Base-by-base conservation (phyloP, 2,113 vertebrate genomes). In the Sinosuthora webbiana region DNA sequence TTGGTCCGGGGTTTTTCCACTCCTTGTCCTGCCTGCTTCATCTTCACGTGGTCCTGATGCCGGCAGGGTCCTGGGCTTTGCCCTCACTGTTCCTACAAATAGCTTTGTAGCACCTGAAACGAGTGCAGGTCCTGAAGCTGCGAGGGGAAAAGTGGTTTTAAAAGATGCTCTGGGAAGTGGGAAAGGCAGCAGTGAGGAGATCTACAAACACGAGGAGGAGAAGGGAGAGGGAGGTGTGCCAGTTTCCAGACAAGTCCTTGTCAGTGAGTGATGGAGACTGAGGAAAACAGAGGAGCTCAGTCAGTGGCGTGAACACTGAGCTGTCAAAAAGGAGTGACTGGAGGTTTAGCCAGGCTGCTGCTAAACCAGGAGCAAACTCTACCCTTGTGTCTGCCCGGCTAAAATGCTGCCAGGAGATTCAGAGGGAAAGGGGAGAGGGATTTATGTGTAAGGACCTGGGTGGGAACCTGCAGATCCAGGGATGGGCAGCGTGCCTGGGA, bases 161-260 rank as follows among this genome's bases (percentile, higher is more conserved):
- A 77, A 31, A 65, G 21, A 25, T 70, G 68, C 42, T 75, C 60
- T 33, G 78, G 56, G 1, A 35, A 50, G 44, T 17, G 42, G 80
- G 35, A 67, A 44, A 37, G 53, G 31, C 80, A 65, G 65, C 56
- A 18, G 45, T 15, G 83, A 81, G 62, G 62, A 16, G 21, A 20
- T 23, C 1, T 2, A 20, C 19, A 50, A n/a, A 6, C 13, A 8
- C 0, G 44, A 56, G 65, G 4, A 33, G 45, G 30, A 18, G 74
- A 23, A 21, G 50, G 59, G 69, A 87, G 45, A 8, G 45, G 41
- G 45, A 45, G 37, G 31, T 49, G 14, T 67, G 37, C 18, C 70
- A 69, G 60, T 9, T 17, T 20, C 42, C 10, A 47, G 56, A 11
- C 14, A 56, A 41, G 47, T 21, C 37, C 35, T 24, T 55, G 13